These are phyloP conservation scores for Netelia virgata DNA, from an alignment of 2,888 invertebrate species.

Conservation along the genomic window DNA sequence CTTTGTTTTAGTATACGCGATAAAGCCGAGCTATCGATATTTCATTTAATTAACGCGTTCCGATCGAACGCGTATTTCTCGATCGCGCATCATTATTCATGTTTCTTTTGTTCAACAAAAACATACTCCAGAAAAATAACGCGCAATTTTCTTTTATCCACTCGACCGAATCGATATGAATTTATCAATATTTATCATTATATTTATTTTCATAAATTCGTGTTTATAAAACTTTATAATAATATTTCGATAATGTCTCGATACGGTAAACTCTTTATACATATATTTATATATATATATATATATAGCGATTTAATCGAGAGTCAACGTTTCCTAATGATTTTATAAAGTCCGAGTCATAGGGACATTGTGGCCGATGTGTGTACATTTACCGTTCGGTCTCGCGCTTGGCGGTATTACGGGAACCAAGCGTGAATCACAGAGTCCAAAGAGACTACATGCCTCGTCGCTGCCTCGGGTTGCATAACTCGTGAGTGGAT, in stretches of 20 bases:
- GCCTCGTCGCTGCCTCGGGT: constrained; percentile 19
- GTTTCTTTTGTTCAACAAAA: no score
- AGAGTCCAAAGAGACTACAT: constrained; percentile 25
- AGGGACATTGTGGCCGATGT: constrained; percentile 8
- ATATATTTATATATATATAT: not conserved
- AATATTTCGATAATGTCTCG: no score
- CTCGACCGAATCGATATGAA: no score
- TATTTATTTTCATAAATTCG: no score
- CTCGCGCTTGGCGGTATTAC: constrained; percentile 22
- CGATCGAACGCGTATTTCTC: not conserved
- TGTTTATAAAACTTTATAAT: no score
- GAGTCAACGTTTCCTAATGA: constrained; percentile 43
- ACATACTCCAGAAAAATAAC: no score
- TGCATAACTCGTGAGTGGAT: constrained; percentile 47
- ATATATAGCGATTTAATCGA: constrained; percentile 10
- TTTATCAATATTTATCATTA: no score
- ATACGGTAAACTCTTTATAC: not conserved
- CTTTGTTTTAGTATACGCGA: not conserved
- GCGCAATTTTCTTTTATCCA: no score
- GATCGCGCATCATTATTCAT: no score
- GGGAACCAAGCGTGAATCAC: constrained; percentile 57
- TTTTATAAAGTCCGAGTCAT: constrained; percentile 15
- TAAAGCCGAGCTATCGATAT: not conserved
- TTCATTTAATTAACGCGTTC: constrained; percentile 10
- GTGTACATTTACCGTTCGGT: constrained; percentile 30